Base-by-base conservation (phyloP, 2,113 vertebrate species). In the Odocoileus virginianus region DNA sequence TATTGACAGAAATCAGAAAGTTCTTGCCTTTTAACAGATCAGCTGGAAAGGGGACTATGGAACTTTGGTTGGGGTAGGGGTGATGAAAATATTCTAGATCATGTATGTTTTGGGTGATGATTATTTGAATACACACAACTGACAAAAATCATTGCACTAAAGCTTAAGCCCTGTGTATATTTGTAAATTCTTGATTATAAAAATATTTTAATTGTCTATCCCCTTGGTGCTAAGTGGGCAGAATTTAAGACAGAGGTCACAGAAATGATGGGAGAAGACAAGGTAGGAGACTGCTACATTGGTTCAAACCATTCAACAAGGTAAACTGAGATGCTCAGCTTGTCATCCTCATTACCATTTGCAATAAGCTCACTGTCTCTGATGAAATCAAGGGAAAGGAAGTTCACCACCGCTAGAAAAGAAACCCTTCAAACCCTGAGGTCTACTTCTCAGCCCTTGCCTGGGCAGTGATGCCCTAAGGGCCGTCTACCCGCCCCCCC, bases 91-190 rank as follows among this genome's bases (percentile, higher is more conserved):
- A 36, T 23, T 16, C 50, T 11, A 0, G 3, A 3, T 5, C 67
- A 40, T 40, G 8, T 28, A 9, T 7, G 50, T 43, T 52, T 33
- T 9, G 87, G 28, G n/a, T 28, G n/a, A 9, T 2, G 4, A 13
- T 15, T 57, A 43, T 30, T 5, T 2, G 3, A 36, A 17, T 5
- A 10, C 1, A 2, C 12, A 3, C 6, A 2, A 1, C 6, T 5
- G 25, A 33, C 23, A 55, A 19, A 19, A 83, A 4, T 15, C 43
- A 9, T 4, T 14, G 6, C 81, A 55, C 43, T 36, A 17, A 7
- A 23, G 40, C 52, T 30, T 67, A 40, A 76, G n/a, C 54, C 40
- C 21, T 55, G 17, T 27, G 19, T n/a, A 3, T 4, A 25, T 47
- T 83, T n/a, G 43, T 40, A 27, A 58, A 61, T 33, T 40, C 67